These are phyloP conservation scores for Leptura quadrifasciata DNA, from an alignment of 2,888 invertebrate genomes.

Conservation along the genomic window DNA sequence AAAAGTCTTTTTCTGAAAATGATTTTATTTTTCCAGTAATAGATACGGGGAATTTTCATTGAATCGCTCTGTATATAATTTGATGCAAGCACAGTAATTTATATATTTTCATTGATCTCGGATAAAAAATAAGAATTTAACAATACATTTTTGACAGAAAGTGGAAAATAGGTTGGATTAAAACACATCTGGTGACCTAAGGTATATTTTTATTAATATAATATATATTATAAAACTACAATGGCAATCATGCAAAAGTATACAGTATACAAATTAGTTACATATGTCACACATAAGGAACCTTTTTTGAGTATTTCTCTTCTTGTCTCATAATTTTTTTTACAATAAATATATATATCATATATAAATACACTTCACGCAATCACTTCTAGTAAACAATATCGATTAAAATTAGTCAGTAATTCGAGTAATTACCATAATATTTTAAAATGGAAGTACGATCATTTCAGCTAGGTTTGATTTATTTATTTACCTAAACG, in stretches of 20 bases:
- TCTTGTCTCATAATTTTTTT: conserved; percentile 28
- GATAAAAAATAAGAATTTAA: too few relatives aligned
- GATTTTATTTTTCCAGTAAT: too few relatives aligned
- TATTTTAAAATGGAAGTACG: conserved; percentile 34
- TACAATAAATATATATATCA: conserved; percentile 32
- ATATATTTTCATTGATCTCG: too few relatives aligned
- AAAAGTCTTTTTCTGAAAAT: too few relatives aligned
- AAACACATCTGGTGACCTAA: conserved; percentile 20
- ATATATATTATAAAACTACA: conserved; percentile 52
- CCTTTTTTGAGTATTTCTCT: conserved; percentile 41
- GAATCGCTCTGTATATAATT: too few relatives aligned
- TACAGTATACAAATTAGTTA: conserved; percentile 46
- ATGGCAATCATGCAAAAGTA: conserved; percentile 51
- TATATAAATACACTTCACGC: conserved; percentile 39
- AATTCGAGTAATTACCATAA: conserved; percentile 17
- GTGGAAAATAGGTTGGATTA: neutral
- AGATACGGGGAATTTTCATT: too few relatives aligned
- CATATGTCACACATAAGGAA: conserved; percentile 51
- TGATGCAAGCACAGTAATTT: too few relatives aligned
- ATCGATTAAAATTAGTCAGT: conserved; percentile 31
- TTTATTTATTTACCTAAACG: conserved; percentile 4
- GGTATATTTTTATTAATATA: conserved; percentile 45
- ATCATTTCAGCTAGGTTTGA: conserved; percentile 33
- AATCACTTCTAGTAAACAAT: conserved; percentile 36
- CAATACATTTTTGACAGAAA: too few relatives aligned